Evolutionary conservation across 2,888 invertebrate genomes (phyloP).

Genomic region (Chrysina gloriosa): DNA sequence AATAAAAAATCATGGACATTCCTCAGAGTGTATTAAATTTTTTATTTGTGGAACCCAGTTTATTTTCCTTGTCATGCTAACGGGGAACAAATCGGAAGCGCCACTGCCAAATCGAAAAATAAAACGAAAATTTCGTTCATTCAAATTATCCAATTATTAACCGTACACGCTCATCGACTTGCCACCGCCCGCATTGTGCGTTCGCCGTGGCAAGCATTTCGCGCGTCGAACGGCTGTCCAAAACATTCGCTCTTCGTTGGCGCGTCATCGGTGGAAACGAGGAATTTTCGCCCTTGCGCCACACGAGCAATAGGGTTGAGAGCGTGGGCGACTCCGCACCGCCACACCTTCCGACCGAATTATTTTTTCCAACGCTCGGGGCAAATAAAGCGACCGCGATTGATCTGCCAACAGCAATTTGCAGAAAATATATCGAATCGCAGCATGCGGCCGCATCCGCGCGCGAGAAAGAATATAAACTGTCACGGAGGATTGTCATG

Average conservation of each 20-base stretch:
- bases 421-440: constrained; percentile 56
- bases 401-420: constrained; percentile 63
- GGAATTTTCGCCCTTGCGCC: constrained; percentile 53
- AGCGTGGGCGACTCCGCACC: constrained; percentile 23
- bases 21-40: no score
- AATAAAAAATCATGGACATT: no score
- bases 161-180: constrained; percentile 48
- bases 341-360: constrained; percentile 45
- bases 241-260: constrained; percentile 53
- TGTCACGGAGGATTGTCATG: constrained; percentile 3
- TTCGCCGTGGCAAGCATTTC: constrained; percentile 54
- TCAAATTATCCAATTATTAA: constrained; percentile 57
- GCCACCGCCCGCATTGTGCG: no score
- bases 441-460: constrained; percentile 54
- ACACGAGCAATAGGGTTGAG: not conserved
- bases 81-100: no score
- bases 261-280: constrained; percentile 41
- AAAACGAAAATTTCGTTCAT: constrained; percentile 34
- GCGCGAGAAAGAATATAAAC: constrained; percentile 50
- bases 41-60: no score
- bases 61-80: no score
- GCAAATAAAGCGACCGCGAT: constrained; percentile 56
- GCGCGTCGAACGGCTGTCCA: constrained; percentile 53
- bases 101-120: constrained; percentile 21
- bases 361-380: constrained; percentile 53